Evolutionary conservation across 1,140 invertebrate genomes (phyloP), one percentile per base, ranked within the genome.

Genomic region (Atta colombica): DNA sequence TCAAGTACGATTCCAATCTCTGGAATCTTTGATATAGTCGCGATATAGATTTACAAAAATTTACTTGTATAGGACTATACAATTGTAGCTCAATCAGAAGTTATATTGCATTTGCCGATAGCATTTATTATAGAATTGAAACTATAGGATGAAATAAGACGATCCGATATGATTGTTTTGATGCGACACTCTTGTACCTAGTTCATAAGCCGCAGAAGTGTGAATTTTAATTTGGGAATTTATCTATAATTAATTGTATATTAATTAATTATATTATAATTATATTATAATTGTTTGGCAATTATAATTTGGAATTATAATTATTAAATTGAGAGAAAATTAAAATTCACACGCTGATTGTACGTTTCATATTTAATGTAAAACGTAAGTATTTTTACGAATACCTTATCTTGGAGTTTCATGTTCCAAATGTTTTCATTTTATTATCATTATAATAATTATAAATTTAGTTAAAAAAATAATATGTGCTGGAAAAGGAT

Each of bases 391-490:
- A 5, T 80, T 25, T 25, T 68, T 51, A n/a, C 25, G 12, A 82
- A 18, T 72, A 80, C 12, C 8, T 80, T 39, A 61, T 53, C 28
- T 80, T 21, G 28, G 3, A 25, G 61, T 72, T 0, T 49, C 5
- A 72, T 2, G 14, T 82, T 72, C 28, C 45, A 53, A 78, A 51
- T 12, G 14, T 80, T 18, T 66, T 68, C n/a, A 68, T 35, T 77
- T 77, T 77, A 39, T 39, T 39, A 77, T 21, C 18, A 12, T 65
- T 51, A 65, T 45, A 25, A 6, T 18, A 39, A 80, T 53, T 4
- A 14, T 12, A 31, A 51, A 51, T 66, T 12, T 61, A 39, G 21
- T 31, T 28, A 35, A 77, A 12, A 68, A 49, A 14, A 7, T 53
- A 39, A 75, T 2, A 21, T 12, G 12, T 8, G 18, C 3, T 2